phyloP scores from a whole-genome alignment of 2,113 vertebrate species.

The Nibea albiflora region DNA sequence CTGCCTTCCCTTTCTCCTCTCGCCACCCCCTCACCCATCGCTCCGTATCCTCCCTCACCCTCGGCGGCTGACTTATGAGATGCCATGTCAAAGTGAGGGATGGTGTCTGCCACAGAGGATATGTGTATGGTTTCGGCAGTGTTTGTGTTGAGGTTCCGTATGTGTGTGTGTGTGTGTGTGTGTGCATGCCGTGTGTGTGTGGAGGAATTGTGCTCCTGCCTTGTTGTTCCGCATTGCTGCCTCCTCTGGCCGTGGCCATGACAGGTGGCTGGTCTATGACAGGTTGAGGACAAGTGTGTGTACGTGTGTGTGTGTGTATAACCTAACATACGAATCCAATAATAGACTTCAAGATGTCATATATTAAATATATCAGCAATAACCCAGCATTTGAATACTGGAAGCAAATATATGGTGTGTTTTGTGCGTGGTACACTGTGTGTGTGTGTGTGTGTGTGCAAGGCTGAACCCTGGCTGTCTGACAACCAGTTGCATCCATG shows the following conservation, averaged over 20 bases:
- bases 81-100: constrained; percentile 72
- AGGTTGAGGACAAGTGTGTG: constrained; percentile 27
- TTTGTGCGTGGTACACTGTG: not conserved
- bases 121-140: constrained; percentile 30
- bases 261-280: constrained; percentile 63
- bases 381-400: not conserved
- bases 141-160: constrained; percentile 25
- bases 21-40: constrained; percentile 25
- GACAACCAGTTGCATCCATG: constrained; percentile 54
- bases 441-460: constrained; percentile 4
- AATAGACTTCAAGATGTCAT: not conserved
- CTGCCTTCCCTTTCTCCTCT: constrained; percentile 34
- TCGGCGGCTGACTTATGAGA: constrained; percentile 77
- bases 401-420: not conserved
- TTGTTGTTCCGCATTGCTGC: constrained; percentile 64
- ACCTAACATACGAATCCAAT: not conserved
- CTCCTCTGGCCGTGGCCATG: constrained; percentile 51
- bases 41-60: constrained; percentile 34
- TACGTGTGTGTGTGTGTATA: constrained; percentile 11
- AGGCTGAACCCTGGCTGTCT: constrained; percentile 28
- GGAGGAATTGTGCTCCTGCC: constrained; percentile 19
- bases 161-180: constrained; percentile 9
- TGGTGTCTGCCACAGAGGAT: constrained; percentile 54
- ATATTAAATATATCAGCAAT: constrained; percentile 10
- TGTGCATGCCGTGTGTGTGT: constrained; percentile 15